A percentile compares a stretch with the other conserved stretches of the same genome.
Evolutionary conservation across 2,888 invertebrate species (phyloP).

Genomic region (Ypsolopha scabrella): DNA sequence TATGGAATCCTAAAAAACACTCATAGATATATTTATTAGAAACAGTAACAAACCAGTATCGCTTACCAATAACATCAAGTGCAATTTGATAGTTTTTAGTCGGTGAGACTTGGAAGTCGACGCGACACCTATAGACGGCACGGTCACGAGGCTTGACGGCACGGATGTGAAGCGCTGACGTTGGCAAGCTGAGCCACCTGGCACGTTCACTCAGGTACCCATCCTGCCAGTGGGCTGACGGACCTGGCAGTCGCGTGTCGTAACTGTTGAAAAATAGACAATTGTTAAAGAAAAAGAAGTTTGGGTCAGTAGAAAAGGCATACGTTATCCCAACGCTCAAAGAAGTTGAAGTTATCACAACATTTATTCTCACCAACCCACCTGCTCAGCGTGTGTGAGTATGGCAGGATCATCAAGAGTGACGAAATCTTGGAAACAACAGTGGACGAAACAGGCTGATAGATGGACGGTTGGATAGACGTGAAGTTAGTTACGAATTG

Average conservation of each 20-base stretch:
- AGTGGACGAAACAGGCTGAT: too few species aligned
- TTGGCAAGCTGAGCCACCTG: conserved; percentile 67
- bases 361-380: too few species aligned
- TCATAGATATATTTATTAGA: too few species aligned
- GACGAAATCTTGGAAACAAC: too few species aligned
- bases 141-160: conserved; percentile 43
- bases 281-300: neutral
- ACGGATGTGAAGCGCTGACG: conserved; percentile 36
- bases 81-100: conserved; percentile 82
- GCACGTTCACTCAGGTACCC: conserved; percentile 75
- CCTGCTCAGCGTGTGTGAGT: too few species aligned
- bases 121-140: conserved; percentile 51
- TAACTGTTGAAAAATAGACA: conserved; percentile 29
- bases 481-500: too few species aligned
- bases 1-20: too few species aligned
- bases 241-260: conserved; percentile 45
- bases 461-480: too few species aligned
- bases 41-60: too few species aligned
- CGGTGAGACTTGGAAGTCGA: conserved; percentile 73
- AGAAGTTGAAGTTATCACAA: too few species aligned
- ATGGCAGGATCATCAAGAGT: too few species aligned
- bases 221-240: conserved; percentile 52
- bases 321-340: too few species aligned
- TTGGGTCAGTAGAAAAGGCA: neutral
- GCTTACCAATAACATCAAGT: conserved; percentile 79